Conservation (phyloP, 2,888 invertebrate genomes). For the Deilephila elpenor region DNA sequence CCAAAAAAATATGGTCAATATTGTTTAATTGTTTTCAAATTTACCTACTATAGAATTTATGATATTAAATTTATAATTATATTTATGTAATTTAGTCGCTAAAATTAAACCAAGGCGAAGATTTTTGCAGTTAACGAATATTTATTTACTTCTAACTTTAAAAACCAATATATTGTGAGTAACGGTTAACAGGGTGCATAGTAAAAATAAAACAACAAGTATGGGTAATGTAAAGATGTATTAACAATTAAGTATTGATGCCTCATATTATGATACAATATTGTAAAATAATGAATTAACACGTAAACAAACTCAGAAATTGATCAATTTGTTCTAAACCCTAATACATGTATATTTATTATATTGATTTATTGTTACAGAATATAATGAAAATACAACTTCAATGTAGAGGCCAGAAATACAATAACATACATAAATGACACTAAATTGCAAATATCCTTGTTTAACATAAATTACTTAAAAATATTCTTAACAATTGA, state of each 20-base stretch:
- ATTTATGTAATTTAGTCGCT: no score
- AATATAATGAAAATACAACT: constrained; percentile 27
- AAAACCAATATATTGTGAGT: constrained; percentile 4
- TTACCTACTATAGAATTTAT: no score
- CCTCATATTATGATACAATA: constrained; percentile 54
- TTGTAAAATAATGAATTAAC: constrained; percentile 24
- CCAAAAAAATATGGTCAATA: no score
- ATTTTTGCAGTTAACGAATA: no score
- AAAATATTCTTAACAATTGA: constrained; percentile 44
- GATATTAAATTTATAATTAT: no score
- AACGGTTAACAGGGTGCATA: constrained; percentile 35
- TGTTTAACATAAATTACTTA: constrained; percentile 50
- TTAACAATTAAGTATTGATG: constrained; percentile 74
- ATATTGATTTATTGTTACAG: constrained; percentile 12
- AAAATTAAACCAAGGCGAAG: no score
- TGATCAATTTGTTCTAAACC: not conserved
- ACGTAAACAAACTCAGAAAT: not conserved
- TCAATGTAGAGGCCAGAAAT: constrained; percentile 38
- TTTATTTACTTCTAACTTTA: no score
- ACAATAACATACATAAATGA: constrained; percentile 12
- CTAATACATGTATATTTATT: not conserved
- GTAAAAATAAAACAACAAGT: constrained; percentile 36
- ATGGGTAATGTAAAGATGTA: constrained; percentile 49
- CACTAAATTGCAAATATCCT: constrained; percentile 36
- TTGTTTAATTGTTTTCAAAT: no score